Conservation (phyloP, 1,140 invertebrate species). For the Pemphigus obesinymphae region DNA sequence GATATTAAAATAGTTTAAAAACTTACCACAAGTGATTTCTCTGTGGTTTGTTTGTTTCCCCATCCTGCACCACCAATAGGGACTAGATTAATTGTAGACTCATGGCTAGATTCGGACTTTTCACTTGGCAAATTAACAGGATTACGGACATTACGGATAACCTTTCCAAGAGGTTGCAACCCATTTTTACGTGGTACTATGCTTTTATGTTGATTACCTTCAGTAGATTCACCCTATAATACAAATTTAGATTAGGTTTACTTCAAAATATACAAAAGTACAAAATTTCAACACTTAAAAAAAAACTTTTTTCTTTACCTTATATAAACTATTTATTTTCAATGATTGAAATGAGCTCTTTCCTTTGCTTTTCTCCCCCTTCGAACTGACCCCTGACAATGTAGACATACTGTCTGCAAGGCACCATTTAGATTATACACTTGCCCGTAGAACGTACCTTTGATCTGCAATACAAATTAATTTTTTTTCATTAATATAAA, state of each 20-base stretch:
- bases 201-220: slow-evolving; percentile 80
- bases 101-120: slow-evolving; percentile 84
- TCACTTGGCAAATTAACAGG: slow-evolving; percentile 95
- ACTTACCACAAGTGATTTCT: slow-evolving; percentile 47
- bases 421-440: slow-evolving; percentile 72
- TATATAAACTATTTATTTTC: slow-evolving; percentile 96
- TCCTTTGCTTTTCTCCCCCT: slow-evolving; percentile 85
- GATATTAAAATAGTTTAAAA: no score
- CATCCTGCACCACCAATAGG: slow-evolving; percentile 70
- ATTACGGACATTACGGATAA: slow-evolving; percentile 76
- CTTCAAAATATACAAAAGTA: background rate
- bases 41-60: slow-evolving; percentile 55
- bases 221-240: slow-evolving; percentile 77
- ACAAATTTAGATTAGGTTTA: background rate
- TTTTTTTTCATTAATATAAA: background rate
- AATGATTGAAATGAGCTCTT: slow-evolving; percentile 83
- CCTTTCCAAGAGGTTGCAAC: slow-evolving; percentile 96
- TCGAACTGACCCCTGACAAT: slow-evolving; percentile 71
- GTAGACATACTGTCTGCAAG: slow-evolving; percentile 83
- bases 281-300: no score
- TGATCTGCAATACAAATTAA: slow-evolving; percentile 54
- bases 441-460: slow-evolving; percentile 75
- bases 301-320: slow-evolving; percentile 59
- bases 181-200: slow-evolving; percentile 87
- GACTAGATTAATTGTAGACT: slow-evolving; percentile 68